Conservation (phyloP, 1,140 invertebrate genomes). For the Euschistus heros region DNA sequence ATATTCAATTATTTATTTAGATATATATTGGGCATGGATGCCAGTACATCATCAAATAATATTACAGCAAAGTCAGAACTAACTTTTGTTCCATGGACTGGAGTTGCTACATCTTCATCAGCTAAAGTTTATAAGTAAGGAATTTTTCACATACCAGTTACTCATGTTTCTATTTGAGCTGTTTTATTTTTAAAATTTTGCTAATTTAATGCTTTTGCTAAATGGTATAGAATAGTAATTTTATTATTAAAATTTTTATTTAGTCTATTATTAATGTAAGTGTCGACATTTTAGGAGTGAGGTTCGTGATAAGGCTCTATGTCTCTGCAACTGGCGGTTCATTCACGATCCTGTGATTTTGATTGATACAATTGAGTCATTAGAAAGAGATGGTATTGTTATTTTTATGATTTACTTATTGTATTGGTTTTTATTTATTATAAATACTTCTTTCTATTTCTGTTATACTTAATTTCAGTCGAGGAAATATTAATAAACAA, state of each 20-base stretch:
- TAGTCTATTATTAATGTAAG: too few relatives aligned
- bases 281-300: constrained; percentile 45
- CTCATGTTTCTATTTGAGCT: too few relatives aligned
- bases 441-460: not conserved
- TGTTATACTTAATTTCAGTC: not conserved
- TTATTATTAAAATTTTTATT: too few relatives aligned
- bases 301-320: constrained; percentile 64
- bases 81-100: constrained; percentile 5
- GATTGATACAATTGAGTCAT: constrained; percentile 29
- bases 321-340: constrained; percentile 78
- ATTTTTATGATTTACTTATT: not conserved
- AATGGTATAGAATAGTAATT: too few relatives aligned
- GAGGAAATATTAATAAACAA: not conserved
- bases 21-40: constrained; percentile 45
- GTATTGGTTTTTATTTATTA: not conserved
- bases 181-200: too few relatives aligned
- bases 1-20: constrained; percentile 29
- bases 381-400: constrained; percentile 23
- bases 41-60: constrained; percentile 4
- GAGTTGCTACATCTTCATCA: not conserved
- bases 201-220: too few relatives aligned
- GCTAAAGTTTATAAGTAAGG: constrained; percentile 2
- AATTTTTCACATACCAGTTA: too few relatives aligned
- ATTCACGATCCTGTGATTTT: constrained; percentile 47
- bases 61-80: constrained; percentile 2